A percentile compares a stretch with the other conserved stretches of the same genome.
Evolutionary conservation across 2,113 vertebrate genomes (phyloP).

Genomic region (Rhizomys pruinosus): DNA sequence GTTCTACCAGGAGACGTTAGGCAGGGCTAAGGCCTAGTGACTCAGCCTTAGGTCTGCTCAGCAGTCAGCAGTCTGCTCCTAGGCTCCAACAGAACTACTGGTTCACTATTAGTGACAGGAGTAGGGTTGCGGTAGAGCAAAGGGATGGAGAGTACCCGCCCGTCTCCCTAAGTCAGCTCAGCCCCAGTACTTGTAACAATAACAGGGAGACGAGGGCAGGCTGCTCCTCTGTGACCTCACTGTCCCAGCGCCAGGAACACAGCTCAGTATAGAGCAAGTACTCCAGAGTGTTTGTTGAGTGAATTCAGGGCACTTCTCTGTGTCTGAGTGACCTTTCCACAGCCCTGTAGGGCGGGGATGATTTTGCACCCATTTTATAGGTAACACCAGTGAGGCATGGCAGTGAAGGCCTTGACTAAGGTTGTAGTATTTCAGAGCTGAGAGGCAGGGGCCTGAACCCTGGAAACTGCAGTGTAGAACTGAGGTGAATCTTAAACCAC

Average conservation of each 20-base stretch:
- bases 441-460: neutral
- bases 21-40: neutral
- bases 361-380: neutral
- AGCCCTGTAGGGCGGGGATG: too few species aligned
- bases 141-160: too few species aligned
- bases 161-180: neutral
- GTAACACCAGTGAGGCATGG: neutral
- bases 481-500: neutral
- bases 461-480: too few species aligned
- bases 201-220: neutral
- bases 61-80: neutral
- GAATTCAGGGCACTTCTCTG: neutral
- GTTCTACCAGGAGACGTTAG: neutral
- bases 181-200: too few species aligned
- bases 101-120: neutral
- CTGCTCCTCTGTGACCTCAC: neutral
- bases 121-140: neutral
- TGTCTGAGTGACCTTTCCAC: too few species aligned
- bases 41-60: neutral
- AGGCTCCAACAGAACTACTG: neutral
- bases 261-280: neutral
- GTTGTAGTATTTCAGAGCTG: neutral
- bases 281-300: neutral
- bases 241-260: neutral
- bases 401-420: neutral